Base-by-base conservation (phyloP, 53 echinoderm and acorn worm species). In the Paelopatides confundens region DNA sequence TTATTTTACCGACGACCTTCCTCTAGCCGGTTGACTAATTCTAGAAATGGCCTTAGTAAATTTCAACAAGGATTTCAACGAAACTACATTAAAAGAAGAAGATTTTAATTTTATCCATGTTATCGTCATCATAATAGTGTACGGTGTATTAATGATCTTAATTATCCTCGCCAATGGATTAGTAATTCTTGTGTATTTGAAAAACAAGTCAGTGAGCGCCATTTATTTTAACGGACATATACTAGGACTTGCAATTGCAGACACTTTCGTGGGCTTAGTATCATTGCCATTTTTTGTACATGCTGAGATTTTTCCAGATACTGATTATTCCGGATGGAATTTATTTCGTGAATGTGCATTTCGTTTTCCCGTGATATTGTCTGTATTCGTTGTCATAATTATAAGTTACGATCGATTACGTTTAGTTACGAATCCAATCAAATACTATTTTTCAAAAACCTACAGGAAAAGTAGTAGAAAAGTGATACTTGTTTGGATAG, bases 361-460 rank as follows among this genome's bases (percentile, higher is more conserved):
- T 53, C 49, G 53, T 24, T 31, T 79, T n/a, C 79, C 79, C 29
- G 17, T 79, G 29, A 24, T 79, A 12, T 11, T 54, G 33, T 79
- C 79, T 4, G 79, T 79, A 21, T 50, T 47, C 51, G 17, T 79
- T 33, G 18, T 79, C 32, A 31, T 79, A 2, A 24, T 79, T 29
- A 79, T 79, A 34, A 79, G 47, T 50, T 53, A 79, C 33, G 79
- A 79, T 79, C 79, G 54, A 27, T 14, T 79, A 2, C 79, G 33
- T 13, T 11, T 79, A 6, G 54, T 79, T 0, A 50, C 51, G 31
- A 28, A 79, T 31, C 79, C 79, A 8, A 79, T 79, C 15, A 79
- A 79, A 32, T 79, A 79, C 33, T 53, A 79, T 9, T 29, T 14
- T 32, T 29, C 30, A 50, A 78, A 33, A 52, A 53, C 23, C 3